These are phyloP conservation scores for Calephelis perditalis DNA, from an alignment of 2,888 invertebrate genomes.

Conservation along the genomic window DNA sequence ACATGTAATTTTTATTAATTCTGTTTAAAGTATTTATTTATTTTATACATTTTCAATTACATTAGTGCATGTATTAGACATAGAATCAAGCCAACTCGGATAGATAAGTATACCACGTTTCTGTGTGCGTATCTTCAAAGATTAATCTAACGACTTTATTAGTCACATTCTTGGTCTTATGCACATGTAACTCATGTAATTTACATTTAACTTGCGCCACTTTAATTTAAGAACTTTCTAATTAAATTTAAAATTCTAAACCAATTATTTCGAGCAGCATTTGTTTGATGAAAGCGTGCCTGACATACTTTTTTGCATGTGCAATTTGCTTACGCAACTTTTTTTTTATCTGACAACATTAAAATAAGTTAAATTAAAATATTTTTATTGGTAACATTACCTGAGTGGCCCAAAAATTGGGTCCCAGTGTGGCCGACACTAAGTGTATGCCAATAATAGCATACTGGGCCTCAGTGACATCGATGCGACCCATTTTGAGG, in stretches of 20 bases:
- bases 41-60: too few relatives aligned
- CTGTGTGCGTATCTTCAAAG: too few relatives aligned
- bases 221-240: not conserved
- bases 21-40: too few relatives aligned
- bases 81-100: too few relatives aligned
- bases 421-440: slow-evolving; percentile 91
- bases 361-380: not conserved
- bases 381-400: slow-evolving; percentile 49
- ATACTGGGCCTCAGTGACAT: slow-evolving; percentile 99
- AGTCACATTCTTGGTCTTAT: too few relatives aligned
- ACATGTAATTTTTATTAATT: too few relatives aligned
- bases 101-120: too few relatives aligned
- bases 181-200: too few relatives aligned
- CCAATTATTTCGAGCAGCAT: slow-evolving; percentile 4
- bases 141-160: too few relatives aligned
- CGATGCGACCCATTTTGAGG: slow-evolving; percentile 92
- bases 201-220: not conserved
- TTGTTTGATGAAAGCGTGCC: not conserved
- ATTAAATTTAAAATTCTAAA: not conserved
- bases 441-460: slow-evolving; percentile 93
- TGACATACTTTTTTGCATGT: not conserved
- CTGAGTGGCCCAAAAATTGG: slow-evolving; percentile 88
- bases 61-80: too few relatives aligned
- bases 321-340: not conserved
- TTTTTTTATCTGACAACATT: slow-evolving; percentile 4